Evolutionary conservation across 2,797 vertebrate genomes (phyloP).

Genomic region (Hippoglossus hippoglossus): DNA sequence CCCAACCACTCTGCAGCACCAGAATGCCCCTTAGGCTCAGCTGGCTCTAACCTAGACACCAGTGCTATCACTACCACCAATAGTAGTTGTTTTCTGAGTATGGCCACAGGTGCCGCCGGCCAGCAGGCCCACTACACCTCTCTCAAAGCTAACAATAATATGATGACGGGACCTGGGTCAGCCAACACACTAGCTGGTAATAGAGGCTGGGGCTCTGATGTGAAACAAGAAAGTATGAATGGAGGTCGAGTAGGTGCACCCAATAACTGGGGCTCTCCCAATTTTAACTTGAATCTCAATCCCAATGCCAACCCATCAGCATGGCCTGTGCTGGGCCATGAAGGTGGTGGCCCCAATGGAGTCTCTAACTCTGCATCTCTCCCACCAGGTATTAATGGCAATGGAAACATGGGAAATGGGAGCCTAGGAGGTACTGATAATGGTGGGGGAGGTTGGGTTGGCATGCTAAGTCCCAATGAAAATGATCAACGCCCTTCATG

Average conservation of each 20-base stretch:
- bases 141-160: slow-evolving; percentile 92
- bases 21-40: slow-evolving; percentile 92
- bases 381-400: slow-evolving; percentile 73
- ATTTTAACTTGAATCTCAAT: slow-evolving; percentile 98
- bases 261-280: slow-evolving; percentile 84
- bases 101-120: slow-evolving; percentile 93
- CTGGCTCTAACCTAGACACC: slow-evolving; percentile 86
- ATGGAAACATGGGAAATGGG: slow-evolving; percentile 84
- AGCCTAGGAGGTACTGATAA: slow-evolving; percentile 84
- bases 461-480: slow-evolving; percentile 86
- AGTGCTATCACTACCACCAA: slow-evolving; percentile 65
- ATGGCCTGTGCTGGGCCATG: slow-evolving; percentile 95
- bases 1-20: slow-evolving; percentile 79
- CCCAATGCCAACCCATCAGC: slow-evolving; percentile 96
- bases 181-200: slow-evolving; percentile 76
- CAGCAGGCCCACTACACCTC: slow-evolving; percentile 91
- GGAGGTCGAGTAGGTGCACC: slow-evolving; percentile 62
- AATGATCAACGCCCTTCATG: slow-evolving; percentile 88
- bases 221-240: slow-evolving; percentile 88
- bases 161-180: slow-evolving; percentile 90
- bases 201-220: slow-evolving; percentile 89
- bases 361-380: slow-evolving; percentile 70
- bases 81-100: slow-evolving; percentile 88
- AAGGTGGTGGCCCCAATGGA: slow-evolving; percentile 83
- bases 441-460: slow-evolving; percentile 88